phyloP scores from a whole-genome alignment of 2,888 invertebrate species.

The Nematopogon swammerdamellus region DNA sequence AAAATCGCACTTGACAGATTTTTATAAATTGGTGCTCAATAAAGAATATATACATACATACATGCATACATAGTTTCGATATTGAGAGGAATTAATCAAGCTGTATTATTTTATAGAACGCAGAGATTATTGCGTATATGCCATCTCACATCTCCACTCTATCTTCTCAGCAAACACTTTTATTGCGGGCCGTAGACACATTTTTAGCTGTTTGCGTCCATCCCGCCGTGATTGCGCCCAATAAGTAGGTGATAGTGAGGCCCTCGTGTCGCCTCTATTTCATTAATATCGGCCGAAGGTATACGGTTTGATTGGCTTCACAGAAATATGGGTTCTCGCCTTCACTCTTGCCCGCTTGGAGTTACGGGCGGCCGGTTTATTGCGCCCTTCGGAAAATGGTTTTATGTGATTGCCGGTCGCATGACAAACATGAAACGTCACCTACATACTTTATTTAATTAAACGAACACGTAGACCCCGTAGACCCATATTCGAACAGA shows the following conservation, averaged over 20 bases:
- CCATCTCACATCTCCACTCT: neutral
- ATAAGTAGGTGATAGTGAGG: neutral
- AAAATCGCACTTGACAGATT: no score
- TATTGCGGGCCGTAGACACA: slow-evolving; percentile 29
- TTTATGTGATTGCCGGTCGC: neutral
- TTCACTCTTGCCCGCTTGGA: neutral
- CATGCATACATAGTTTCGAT: no score
- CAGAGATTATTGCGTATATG: no score
- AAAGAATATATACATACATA: no score
- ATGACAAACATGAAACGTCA: neutral
- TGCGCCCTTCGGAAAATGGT: neutral
- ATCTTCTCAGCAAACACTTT: slow-evolving; percentile 35
- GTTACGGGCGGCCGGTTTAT: neutral
- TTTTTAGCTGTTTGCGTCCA: neutral
- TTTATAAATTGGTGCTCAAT: no score
- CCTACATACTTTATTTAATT: no score
- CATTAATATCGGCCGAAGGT: neutral
- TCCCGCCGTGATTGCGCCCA: neutral
- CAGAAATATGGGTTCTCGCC: neutral
- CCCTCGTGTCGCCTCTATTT: neutral
- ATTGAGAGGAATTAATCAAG: no score
- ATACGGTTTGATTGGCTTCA: neutral
- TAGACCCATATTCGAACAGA: no score
- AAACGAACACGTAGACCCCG: no score
- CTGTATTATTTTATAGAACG: no score